phyloP scores from a whole-genome alignment of 2,888 invertebrate genomes.

The Palloptera scutellata region DNA sequence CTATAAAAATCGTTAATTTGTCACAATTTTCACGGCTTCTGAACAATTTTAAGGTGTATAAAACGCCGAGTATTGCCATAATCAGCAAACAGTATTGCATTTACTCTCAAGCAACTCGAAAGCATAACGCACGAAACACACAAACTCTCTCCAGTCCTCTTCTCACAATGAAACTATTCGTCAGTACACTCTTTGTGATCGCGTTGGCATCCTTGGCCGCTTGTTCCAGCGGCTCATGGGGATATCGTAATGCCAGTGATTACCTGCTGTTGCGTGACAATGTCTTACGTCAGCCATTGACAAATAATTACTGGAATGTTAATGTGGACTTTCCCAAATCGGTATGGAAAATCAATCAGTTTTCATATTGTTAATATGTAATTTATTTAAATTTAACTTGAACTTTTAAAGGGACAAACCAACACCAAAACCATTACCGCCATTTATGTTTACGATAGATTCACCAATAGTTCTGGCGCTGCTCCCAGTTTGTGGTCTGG shows the following conservation, averaged over 20 bases:
- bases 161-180: constrained; percentile 34
- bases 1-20: no score
- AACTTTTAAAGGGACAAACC: constrained; percentile 38
- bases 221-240: constrained; percentile 34
- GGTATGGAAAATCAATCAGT: constrained; percentile 30
- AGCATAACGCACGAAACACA: no score
- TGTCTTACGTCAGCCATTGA: constrained; percentile 31
- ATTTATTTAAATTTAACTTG: neutral
- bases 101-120: no score
- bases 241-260: constrained; percentile 28
- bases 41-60: no score
- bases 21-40: no score
- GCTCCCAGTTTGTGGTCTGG: constrained; percentile 44
- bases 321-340: constrained; percentile 36
- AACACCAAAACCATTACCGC: constrained; percentile 40
- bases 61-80: no score
- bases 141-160: neutral
- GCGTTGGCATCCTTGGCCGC: constrained; percentile 33
- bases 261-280: constrained; percentile 32
- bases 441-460: constrained; percentile 48
- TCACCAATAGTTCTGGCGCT: constrained; percentile 51
- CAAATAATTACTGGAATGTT: constrained; percentile 29
- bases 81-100: constrained; percentile 5
- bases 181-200: constrained; percentile 22
- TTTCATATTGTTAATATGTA: no score